Conservation (phyloP, 2,888 invertebrate genomes). For the Chironomus tentans region DNA sequence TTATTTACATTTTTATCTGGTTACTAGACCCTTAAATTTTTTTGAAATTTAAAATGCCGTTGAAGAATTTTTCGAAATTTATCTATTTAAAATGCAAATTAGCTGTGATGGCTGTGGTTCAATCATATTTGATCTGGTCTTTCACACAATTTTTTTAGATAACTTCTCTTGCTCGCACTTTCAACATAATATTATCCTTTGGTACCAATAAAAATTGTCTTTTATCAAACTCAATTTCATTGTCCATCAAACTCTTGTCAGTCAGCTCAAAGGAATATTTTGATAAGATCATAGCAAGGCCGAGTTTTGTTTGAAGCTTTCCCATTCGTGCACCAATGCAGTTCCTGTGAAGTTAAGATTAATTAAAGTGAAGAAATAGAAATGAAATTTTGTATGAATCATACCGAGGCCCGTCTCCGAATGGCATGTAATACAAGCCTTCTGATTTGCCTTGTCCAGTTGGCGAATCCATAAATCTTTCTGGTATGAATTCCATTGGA, state of each 20-base stretch:
- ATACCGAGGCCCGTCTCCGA: neutral
- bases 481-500: constrained; percentile 20
- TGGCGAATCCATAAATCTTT: constrained; percentile 5
- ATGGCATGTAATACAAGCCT: neutral
- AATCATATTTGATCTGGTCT: too few species aligned
- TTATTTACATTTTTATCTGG: too few species aligned
- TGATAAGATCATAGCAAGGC: neutral
- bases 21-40: too few species aligned
- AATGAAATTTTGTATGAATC: too few species aligned
- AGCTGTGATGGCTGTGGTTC: too few species aligned
- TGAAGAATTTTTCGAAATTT: too few species aligned
- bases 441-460: neutral
- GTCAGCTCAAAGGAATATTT: neutral
- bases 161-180: neutral
- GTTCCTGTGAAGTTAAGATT: neutral
- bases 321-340: constrained; percentile 15
- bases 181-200: neutral
- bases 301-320: constrained; percentile 15
- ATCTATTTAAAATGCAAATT: too few species aligned
- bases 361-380: neutral
- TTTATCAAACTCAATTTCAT: neutral
- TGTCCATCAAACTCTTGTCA: constrained; percentile 1
- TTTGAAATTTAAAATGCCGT: too few species aligned
- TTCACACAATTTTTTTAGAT: too few species aligned
- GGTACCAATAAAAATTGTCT: neutral